These are phyloP conservation scores for Eurois occulta DNA, from an alignment of 2,888 invertebrate species.

Conservation along the genomic window DNA sequence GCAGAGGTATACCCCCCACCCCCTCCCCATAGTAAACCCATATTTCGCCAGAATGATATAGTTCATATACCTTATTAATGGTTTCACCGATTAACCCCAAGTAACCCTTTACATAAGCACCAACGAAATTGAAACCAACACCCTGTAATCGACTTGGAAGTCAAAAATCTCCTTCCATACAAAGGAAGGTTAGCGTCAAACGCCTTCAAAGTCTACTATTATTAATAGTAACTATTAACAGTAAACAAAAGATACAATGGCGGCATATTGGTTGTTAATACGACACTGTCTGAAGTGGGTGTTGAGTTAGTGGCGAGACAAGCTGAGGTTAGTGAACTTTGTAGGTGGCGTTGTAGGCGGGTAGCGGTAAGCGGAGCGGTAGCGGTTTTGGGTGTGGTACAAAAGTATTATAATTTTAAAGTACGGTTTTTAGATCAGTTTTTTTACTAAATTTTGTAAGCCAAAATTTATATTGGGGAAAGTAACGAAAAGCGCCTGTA, in stretches of 20 bases:
- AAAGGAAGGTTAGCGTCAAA: not conserved
- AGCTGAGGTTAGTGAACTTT: constrained; percentile 67
- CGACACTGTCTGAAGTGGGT: constrained; percentile 76
- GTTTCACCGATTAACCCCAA: not conserved
- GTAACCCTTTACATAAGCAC: not conserved
- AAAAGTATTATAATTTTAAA: not conserved
- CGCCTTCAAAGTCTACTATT: not conserved
- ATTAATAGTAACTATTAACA: not conserved
- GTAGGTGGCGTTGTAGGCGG: constrained; percentile 49
- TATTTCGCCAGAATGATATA: not conserved
- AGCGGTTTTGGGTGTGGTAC: constrained; percentile 41
- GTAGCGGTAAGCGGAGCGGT: constrained; percentile 51
- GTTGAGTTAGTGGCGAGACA: constrained; percentile 78
- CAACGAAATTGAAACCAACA: too few relatives aligned
- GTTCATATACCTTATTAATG: not conserved
- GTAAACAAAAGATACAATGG: constrained; percentile 52
- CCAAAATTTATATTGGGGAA: not conserved
- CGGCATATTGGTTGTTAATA: constrained; percentile 77
- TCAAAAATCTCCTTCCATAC: not conserved
- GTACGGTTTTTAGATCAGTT: not conserved
- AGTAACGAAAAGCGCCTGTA: not conserved
- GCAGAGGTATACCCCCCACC: too few relatives aligned
- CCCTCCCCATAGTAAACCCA: not conserved
- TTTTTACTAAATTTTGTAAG: not conserved
- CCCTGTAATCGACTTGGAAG: not conserved